These are phyloP conservation scores for Rhopalosiphum nymphaeae DNA, from an alignment of 2,888 invertebrate genomes.

Conservation along the genomic window DNA sequence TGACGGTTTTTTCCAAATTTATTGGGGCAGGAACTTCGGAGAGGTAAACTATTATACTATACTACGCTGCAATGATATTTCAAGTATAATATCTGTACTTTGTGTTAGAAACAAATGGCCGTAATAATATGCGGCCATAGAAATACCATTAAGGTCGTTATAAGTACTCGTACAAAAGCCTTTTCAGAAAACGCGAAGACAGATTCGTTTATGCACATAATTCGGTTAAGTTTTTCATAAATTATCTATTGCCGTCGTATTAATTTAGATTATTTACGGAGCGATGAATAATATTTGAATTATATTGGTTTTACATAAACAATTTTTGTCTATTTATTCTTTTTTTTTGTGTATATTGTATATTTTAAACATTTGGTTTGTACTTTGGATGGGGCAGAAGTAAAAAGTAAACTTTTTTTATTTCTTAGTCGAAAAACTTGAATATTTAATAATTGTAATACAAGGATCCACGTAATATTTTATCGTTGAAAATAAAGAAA, in stretches of 20 bases:
- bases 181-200: conserved; percentile 14
- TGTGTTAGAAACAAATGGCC: not conserved
- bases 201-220: not conserved
- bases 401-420: not conserved
- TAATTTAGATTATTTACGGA: not conserved
- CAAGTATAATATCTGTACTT: not conserved
- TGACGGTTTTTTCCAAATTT: not conserved
- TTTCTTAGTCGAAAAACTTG: not conserved
- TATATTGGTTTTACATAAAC: not conserved
- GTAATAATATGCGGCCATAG: not conserved
- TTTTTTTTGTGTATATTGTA: not conserved
- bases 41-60: not conserved
- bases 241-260: not conserved
- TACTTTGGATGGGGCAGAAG: not conserved
- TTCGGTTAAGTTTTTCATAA: conserved; percentile 4
- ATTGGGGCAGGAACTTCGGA: not conserved
- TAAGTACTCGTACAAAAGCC: not conserved
- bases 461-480: not conserved
- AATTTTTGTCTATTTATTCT: not conserved
- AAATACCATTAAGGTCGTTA: conserved; percentile 21
- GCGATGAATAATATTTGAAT: not conserved
- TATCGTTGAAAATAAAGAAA: not conserved
- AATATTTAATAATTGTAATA: not conserved
- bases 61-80: not conserved
- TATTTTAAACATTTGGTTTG: not conserved